Percentiles rank a stretch among this genome's conserved stretches.
These are phyloP conservation scores for Marmota monax DNA, from an alignment of 2,113 vertebrate genomes.

Conservation along the genomic window DNA sequence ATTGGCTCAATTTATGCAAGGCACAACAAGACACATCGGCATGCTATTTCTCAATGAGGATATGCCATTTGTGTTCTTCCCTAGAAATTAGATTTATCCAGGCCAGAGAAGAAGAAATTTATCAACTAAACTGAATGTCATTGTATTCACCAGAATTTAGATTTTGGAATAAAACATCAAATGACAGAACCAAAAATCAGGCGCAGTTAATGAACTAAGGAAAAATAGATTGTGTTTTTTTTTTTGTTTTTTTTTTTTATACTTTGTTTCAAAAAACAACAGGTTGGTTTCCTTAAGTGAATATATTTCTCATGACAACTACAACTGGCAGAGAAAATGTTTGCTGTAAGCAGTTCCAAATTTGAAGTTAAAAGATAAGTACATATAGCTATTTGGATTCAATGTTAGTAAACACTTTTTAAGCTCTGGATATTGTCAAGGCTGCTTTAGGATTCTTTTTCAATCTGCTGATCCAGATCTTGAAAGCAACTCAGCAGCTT, in stretches of 20 bases:
- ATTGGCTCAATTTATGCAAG: neutral
- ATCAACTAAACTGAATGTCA: neutral
- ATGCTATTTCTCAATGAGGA: neutral
- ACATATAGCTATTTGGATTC: conserved; percentile 15
- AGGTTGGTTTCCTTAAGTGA: conserved; percentile 40
- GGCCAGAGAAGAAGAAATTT: neutral
- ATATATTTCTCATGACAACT: neutral
- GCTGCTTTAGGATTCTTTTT: neutral
- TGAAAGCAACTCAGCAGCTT: neutral
- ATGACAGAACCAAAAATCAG: neutral
- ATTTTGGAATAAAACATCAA: neutral
- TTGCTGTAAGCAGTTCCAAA: conserved; percentile 1
- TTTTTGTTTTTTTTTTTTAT: neutral
- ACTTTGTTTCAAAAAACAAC: conserved; percentile 47
- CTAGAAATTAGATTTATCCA: neutral
- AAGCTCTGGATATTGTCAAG: neutral
- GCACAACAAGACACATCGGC: no score
- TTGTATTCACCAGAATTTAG: neutral
- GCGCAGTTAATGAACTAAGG: neutral
- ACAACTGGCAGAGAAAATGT: conserved; percentile 19
- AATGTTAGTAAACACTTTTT: conserved; percentile 15
- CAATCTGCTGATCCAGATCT: neutral
- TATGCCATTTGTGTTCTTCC: neutral
- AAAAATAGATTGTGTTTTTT: neutral
- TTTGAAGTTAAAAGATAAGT: conserved; percentile 25